These are phyloP conservation scores for Oryzias celebensis DNA, from an alignment of 2,113 vertebrate genomes.

Conservation along the genomic window DNA sequence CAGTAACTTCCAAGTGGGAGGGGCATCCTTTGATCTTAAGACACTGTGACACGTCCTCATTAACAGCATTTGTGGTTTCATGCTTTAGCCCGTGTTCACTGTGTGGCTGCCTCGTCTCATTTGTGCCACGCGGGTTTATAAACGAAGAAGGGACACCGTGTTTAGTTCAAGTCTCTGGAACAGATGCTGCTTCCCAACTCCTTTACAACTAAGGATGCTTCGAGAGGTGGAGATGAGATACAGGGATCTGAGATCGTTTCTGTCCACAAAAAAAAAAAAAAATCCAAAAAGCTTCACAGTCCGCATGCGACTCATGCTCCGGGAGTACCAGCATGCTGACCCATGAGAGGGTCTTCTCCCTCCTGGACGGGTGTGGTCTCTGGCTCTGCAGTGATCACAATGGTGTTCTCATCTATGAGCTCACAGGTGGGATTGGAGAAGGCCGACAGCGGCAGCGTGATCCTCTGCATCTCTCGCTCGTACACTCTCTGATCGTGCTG, in stretches of 20 bases:
- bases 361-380: slow-evolving; percentile 79
- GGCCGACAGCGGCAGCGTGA: slow-evolving; percentile 89
- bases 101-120: slow-evolving; percentile 21
- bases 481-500: slow-evolving; percentile 85
- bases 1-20: slow-evolving; percentile 20
- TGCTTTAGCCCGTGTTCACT: slow-evolving; percentile 17
- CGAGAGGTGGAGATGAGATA: slow-evolving; percentile 29
- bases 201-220: slow-evolving; percentile 27
- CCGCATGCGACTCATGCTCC: slow-evolving; percentile 82
- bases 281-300: slow-evolving; percentile 12
- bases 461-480: slow-evolving; percentile 92
- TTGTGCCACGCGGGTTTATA: slow-evolving; percentile 26
- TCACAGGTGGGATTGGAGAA: slow-evolving; percentile 92
- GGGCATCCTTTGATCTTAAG: slow-evolving; percentile 19
- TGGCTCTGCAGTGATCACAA: slow-evolving; percentile 77
- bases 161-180: slow-evolving; percentile 47
- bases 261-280: slow-evolving; percentile 40
- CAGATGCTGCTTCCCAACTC: slow-evolving; percentile 31
- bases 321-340: slow-evolving; percentile 85
- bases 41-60: slow-evolving; percentile 31
- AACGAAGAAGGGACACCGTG: slow-evolving; percentile 25
- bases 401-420: slow-evolving; percentile 87
- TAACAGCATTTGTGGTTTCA: slow-evolving; percentile 27
- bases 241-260: slow-evolving; percentile 36
- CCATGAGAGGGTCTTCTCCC: slow-evolving; percentile 82